A percentile compares a stretch with the other conserved stretches of the same genome.
These are phyloP conservation scores for Valencia hispanica DNA, from an alignment of 2,797 vertebrate genomes.

Conservation along the genomic window DNA sequence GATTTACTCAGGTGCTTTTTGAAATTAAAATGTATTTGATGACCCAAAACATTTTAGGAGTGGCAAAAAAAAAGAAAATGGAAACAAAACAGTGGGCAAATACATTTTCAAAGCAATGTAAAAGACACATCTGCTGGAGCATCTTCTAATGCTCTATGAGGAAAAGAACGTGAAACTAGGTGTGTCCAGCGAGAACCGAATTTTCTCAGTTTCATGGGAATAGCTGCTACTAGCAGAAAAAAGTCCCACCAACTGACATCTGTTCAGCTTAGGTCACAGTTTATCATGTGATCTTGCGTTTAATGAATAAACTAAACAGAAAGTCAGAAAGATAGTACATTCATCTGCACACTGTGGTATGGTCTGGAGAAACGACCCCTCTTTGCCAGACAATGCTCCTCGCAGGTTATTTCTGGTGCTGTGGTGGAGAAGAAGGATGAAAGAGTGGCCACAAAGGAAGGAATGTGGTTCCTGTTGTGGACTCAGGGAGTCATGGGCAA, in stretches of 20 bases:
- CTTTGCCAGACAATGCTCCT: conserved; percentile 55
- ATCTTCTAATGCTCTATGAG: not conserved
- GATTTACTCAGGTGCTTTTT: not conserved
- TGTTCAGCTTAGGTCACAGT: conserved; percentile 12
- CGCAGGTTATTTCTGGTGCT: conserved; percentile 72
- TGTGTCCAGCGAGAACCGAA: conserved; percentile 31
- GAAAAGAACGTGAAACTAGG: conserved; percentile 20
- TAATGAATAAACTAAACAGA: conserved; percentile 10
- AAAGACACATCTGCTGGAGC: not conserved
- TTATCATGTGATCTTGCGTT: conserved; percentile 8
- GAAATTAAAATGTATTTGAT: not conserved
- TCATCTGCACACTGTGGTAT: conserved; percentile 38
- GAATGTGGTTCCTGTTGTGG: conserved; percentile 80
- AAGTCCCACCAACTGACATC: conserved; percentile 29
- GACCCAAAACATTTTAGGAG: not conserved
- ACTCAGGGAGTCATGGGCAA: conserved; percentile 68
- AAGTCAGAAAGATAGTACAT: conserved; percentile 31
- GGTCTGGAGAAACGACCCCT: conserved; percentile 50
- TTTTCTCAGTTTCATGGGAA: conserved; percentile 33
- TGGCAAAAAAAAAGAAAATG: not conserved
- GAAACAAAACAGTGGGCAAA: not conserved
- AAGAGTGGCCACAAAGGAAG: conserved; percentile 76
- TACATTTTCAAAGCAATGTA: not conserved
- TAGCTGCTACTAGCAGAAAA: conserved; percentile 15
- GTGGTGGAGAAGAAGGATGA: conserved; percentile 64